A percentile compares a stretch with the other conserved stretches of the same genome.
phyloP scores from a whole-genome alignment of 2,888 invertebrate species.

The Acleris laterana region DNA sequence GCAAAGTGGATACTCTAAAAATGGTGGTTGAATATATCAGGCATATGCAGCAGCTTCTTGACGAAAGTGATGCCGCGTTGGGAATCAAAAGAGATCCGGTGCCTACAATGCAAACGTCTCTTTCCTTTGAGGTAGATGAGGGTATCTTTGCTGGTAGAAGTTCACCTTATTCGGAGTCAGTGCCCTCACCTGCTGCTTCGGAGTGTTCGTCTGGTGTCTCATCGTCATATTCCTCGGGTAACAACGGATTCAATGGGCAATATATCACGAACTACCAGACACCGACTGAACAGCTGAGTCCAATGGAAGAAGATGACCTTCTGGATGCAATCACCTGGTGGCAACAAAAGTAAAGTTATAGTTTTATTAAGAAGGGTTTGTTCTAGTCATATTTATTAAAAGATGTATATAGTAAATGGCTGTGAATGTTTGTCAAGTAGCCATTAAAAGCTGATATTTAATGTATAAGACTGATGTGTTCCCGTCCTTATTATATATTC shows the following conservation, averaged over 20 bases:
- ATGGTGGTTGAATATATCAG: slow-evolving; percentile 96
- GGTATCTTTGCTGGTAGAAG: slow-evolving; percentile 63
- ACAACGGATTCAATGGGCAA: slow-evolving; percentile 38
- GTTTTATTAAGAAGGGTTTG: slow-evolving; percentile 18
- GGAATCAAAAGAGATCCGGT: slow-evolving; percentile 51
- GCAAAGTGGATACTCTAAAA: slow-evolving; percentile 95
- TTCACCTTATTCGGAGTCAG: slow-evolving; percentile 76
- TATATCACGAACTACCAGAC: slow-evolving; percentile 55
- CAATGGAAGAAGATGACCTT: slow-evolving; percentile 93
- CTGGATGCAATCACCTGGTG: slow-evolving; percentile 92
- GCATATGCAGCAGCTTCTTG: slow-evolving; percentile 90
- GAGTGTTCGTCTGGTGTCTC: slow-evolving; percentile 85
- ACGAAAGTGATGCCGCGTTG: slow-evolving; percentile 86
- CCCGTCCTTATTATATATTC: slow-evolving; percentile 7
- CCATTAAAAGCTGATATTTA: slow-evolving; percentile 4
- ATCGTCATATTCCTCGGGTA: slow-evolving; percentile 62
- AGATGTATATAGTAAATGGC: slow-evolving; percentile 23
- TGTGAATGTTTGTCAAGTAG: slow-evolving; percentile 25
- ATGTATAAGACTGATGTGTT: slow-evolving; percentile 18
- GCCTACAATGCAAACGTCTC: slow-evolving; percentile 44
- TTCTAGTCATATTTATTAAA: slow-evolving; percentile 56
- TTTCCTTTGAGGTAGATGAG: slow-evolving; percentile 63
- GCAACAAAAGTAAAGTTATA: slow-evolving; percentile 85
- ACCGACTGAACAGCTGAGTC: slow-evolving; percentile 79
- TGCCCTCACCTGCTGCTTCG: slow-evolving; percentile 89